Evolutionary conservation across 2,888 invertebrate genomes (phyloP).

Genomic region (Nemapogon koenigi): DNA sequence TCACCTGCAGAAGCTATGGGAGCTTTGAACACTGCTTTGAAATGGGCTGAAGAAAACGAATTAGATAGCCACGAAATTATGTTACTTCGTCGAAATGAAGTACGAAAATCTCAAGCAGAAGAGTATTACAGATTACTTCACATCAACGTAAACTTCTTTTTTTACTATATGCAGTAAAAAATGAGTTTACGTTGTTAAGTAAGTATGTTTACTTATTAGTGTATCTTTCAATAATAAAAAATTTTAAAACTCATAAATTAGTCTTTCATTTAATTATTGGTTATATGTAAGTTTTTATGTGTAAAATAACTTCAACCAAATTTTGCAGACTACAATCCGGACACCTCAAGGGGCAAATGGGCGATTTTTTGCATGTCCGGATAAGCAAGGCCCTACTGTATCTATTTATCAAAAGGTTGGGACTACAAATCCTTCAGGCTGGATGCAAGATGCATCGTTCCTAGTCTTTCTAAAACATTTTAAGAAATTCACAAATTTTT

Average conservation of each 20-base stretch:
- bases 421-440: constrained; percentile 15
- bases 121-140: neutral
- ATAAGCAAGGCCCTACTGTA: neutral
- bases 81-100: constrained; percentile 9
- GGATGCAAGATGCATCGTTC: constrained; percentile 16
- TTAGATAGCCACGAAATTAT: neutral
- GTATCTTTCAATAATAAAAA: neutral
- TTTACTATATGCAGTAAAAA: neutral
- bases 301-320: no score
- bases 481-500: constrained; percentile 8
- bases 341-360: neutral
- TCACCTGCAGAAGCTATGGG: no score
- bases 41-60: neutral
- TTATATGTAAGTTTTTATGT: no score
- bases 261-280: neutral
- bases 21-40: neutral
- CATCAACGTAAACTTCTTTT: neutral
- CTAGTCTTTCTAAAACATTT: constrained; percentile 15
- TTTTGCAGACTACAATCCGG: neutral
- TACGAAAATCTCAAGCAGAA: constrained; percentile 8
- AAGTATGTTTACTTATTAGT: neutral
- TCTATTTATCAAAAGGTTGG: no score
- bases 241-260: neutral
- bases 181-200: no score
- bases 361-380: neutral